phyloP scores from a whole-genome alignment of 2,113 vertebrate species.

The Herpailurus yagouaroundi region DNA sequence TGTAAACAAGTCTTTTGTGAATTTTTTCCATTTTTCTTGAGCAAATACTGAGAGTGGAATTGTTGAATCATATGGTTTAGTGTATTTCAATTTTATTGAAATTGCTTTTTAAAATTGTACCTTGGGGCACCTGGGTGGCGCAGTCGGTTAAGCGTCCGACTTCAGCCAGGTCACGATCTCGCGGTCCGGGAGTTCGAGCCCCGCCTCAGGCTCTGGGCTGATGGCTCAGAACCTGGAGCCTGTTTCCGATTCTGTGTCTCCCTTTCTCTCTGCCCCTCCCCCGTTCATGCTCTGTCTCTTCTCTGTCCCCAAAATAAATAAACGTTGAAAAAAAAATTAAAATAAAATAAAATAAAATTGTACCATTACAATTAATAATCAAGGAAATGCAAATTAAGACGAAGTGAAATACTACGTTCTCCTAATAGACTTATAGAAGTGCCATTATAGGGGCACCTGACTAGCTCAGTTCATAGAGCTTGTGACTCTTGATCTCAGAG shows the following conservation, averaged over 20 bases:
- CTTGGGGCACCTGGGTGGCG: too few species aligned
- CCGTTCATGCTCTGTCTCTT: too few species aligned
- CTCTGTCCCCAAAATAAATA: too few species aligned
- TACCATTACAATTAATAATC: constrained; percentile 18
- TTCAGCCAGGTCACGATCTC: too few species aligned
- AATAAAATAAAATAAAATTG: background rate
- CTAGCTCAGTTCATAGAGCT: background rate
- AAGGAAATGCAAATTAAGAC: constrained; percentile 26
- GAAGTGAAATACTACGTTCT: background rate
- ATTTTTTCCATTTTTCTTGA: constrained; percentile 34
- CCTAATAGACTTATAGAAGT: constrained; percentile 14
- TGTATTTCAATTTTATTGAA: constrained; percentile 57
- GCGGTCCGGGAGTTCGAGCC: too few species aligned
- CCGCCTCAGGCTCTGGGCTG: too few species aligned
- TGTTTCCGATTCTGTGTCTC: too few species aligned
- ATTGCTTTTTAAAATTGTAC: constrained; percentile 28
- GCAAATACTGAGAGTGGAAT: background rate
- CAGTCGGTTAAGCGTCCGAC: too few species aligned
- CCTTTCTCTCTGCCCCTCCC: too few species aligned
- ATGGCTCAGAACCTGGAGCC: too few species aligned
- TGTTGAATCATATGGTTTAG: background rate
- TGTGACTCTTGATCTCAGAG: background rate
- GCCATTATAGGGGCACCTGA: background rate
- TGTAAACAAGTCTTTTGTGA: background rate
- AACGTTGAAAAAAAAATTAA: too few species aligned